Base-by-base conservation (phyloP, 2,113 vertebrate genomes). In the Poeciliopsis turrubarensis region DNA sequence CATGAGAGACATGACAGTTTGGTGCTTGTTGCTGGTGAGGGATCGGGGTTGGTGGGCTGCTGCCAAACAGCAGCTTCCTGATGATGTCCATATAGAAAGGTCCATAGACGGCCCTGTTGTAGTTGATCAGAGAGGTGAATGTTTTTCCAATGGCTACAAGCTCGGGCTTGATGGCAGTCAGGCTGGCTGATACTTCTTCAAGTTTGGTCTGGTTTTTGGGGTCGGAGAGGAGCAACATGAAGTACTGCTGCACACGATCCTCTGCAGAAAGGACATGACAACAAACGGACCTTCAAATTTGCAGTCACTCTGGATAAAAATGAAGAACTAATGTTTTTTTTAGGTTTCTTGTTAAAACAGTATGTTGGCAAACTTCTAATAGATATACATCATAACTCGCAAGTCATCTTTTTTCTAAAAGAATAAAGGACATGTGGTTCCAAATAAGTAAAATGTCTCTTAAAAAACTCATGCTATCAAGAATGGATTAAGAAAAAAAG, bases 31-130 rank as follows among this genome's bases (percentile, higher is more conserved):
- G 77, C 73, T 91, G 94, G 27, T 68, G 67, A 70, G 91, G 90
- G 25, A 34, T 41, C 41, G 69, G n/a, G 37, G 69, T 88, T 14
- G 70, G 3, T 30, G 89, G 57, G 73, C 88, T 78, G 61, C 89
- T 89, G 27, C 73, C 80, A 75, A 96, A 98, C 71, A 98, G 94
- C 66, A 98, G 91, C 84, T 95, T 97, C 86, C 92, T 96, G 57
- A 99, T 94, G 92, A 99, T 97, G 73, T 90, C 95, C 5, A 95
- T 94, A 65, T 99, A 99, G 88, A 97, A 98, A 25, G 96, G 97
- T 91, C 95, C 95, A 47, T 98, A 99, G 5, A 98, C 96, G 76
- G 93, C 91, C 79, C 95, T 96, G 92, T 99, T 98, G 86, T 96
- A 96, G 89, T 96, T 96, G 60, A 97, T 95, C 65, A 98, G 94